Conservation (phyloP, 2,113 vertebrate species). For the Cyprinodon brontotheroides region DNA sequence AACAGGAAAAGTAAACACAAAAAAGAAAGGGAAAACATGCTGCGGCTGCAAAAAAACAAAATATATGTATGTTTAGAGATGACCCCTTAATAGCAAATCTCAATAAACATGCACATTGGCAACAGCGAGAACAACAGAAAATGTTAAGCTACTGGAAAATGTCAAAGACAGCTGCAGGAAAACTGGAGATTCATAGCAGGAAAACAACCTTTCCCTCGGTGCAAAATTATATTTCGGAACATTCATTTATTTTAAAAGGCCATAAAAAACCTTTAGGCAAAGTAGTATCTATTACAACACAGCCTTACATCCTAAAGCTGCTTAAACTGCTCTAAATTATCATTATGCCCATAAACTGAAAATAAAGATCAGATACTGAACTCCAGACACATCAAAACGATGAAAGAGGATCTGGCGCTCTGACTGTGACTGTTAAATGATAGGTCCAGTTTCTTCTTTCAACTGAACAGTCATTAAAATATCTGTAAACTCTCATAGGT, state of each 20-base stretch:
- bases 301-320: not conserved
- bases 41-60: not conserved
- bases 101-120: slow-evolving; percentile 27
- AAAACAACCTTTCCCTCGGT: slow-evolving; percentile 63
- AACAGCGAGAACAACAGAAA: slow-evolving; percentile 32
- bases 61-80: slow-evolving; percentile 27
- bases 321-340: slow-evolving; percentile 12
- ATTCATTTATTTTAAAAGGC: slow-evolving; percentile 63
- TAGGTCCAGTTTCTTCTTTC: not conserved
- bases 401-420: not conserved
- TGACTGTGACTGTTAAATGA: not conserved
- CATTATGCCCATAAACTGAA: not conserved
- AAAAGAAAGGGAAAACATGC: not conserved
- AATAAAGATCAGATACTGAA: not conserved
- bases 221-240: slow-evolving; percentile 46
- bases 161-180: slow-evolving; percentile 69
- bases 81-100: slow-evolving; percentile 20
- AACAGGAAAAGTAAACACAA: not conserved
- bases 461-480: not conserved
- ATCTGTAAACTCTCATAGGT: not conserved
- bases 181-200: slow-evolving; percentile 52
- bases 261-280: slow-evolving; percentile 61
- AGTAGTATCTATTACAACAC: slow-evolving; percentile 9
- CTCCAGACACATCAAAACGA: not conserved
- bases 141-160: slow-evolving; percentile 55